Evolutionary conservation across 2,113 vertebrate genomes (phyloP), one percentile per base, ranked within the genome.

Genomic region (Platichthys stellatus): DNA sequence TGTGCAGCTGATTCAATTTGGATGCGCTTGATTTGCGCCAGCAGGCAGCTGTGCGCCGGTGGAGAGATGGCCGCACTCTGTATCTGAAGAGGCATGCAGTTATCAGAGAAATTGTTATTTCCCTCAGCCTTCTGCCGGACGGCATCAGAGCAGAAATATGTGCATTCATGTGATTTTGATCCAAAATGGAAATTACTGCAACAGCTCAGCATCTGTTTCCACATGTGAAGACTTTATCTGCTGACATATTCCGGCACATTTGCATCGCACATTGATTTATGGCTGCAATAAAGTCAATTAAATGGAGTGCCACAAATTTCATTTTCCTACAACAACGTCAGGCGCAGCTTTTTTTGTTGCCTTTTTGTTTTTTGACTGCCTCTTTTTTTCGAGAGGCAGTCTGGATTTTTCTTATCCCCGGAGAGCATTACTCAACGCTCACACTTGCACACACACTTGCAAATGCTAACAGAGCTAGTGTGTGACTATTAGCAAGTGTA

Each of bases 151-250:
- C 79, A 88, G 85, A 74, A 83, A 90, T 92, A 90, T 92, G 91
- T 91, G 89, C 78, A 78, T 91, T 93, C 90, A 87, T 93, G 87
- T 86, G 88, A 77, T 92, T 93, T 92, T 94, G 88, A 94, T 95
- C 95, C 94, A 91, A 95, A 95, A 81, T 53, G 78, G 86, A 91
- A 95, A 95, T 95, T 93, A 93, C 76, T 92, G 93, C 95, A 86
- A 94, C 89, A 93, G 84, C 87, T 93, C 90, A 91, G 24, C 93
- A 95, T 94, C 90, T 96, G 93, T 93, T 94, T 93, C 92, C 76
- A 73, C 83, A 80, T 85, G 73, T 91, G 95, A 94, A 89, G 62
- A 91, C 80, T 87, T 92, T 92, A 66, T 89, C 62, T 65, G 90
- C 84, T 90, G 92, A 93, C 93, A 93, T 93, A 93, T 94, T 93